Evolutionary conservation across 1,140 invertebrate species (phyloP).

Genomic region (Drosophila neocordata): DNA sequence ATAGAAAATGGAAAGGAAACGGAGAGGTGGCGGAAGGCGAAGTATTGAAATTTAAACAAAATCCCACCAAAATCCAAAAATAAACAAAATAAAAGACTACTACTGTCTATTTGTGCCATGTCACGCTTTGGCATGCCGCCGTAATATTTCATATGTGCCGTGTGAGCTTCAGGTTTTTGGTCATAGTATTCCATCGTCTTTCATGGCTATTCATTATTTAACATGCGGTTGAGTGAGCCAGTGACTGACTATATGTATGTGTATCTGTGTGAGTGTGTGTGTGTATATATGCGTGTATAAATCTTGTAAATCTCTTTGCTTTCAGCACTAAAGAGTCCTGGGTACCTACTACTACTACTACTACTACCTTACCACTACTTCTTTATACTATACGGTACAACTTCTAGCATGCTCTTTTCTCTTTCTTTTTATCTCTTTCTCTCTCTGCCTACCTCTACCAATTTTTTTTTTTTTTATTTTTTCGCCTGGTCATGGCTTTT

Average conservation of each 20-base stretch:
- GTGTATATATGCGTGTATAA: conserved; percentile 63
- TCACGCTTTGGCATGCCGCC: conserved; percentile 67
- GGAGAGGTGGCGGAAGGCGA: too few species aligned
- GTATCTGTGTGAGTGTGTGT: conserved; percentile 37
- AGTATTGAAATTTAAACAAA: not conserved
- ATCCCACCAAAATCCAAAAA: conserved; percentile 1
- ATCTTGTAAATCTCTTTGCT: conserved; percentile 76
- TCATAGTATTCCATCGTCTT: conserved; percentile 26
- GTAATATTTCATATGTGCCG: conserved; percentile 48
- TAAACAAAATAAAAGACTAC: conserved; percentile 4
- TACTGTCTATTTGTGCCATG: conserved; percentile 57
- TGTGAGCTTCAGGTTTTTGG: conserved; percentile 44
- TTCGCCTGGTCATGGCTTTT: conserved; percentile 66
- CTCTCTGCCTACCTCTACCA: too few species aligned
- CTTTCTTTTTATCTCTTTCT: too few species aligned
- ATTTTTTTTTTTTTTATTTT: conserved; percentile 21
- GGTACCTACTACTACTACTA: too few species aligned
- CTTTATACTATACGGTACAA: too few species aligned
- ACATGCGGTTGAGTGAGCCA: conserved; percentile 30
- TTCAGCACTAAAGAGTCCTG: conserved; percentile 48
- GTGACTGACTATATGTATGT: conserved; percentile 4
- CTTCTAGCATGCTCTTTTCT: too few species aligned
- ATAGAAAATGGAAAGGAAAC: too few species aligned
- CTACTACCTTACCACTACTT: too few species aligned
- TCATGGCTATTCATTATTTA: conserved; percentile 68